Conservation (phyloP, 1,140 invertebrate genomes). For the Pissodes strobi region DNA sequence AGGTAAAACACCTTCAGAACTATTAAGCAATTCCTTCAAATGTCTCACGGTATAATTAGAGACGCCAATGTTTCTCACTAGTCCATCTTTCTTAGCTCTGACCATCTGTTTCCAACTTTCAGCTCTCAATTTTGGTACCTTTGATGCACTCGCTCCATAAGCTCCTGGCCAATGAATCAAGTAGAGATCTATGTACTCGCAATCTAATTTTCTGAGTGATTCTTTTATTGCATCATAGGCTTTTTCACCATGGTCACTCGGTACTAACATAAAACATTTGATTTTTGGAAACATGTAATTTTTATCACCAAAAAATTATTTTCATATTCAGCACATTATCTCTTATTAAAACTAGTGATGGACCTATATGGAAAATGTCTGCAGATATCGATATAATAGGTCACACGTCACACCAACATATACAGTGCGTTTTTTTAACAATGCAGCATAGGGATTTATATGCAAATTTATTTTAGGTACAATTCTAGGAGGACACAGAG, state of each 20-base stretch:
- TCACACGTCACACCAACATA: too few relatives aligned
- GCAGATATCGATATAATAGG: too few relatives aligned
- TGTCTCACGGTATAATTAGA: constrained; percentile 81
- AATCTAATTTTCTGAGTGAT: constrained; percentile 68
- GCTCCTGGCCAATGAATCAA: constrained; percentile 85
- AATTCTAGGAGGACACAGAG: too few relatives aligned
- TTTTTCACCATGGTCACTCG: constrained; percentile 68
- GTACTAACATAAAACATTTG: constrained; percentile 58
- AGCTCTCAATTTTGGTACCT: constrained; percentile 42
- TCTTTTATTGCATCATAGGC: constrained; percentile 63
- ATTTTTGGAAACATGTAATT: not conserved
- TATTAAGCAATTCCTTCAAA: constrained; percentile 67
- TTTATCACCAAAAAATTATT: too few relatives aligned
- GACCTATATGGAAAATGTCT: too few relatives aligned
- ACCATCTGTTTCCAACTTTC: constrained; percentile 73
- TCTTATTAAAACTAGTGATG: too few relatives aligned
- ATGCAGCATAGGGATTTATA: too few relatives aligned
- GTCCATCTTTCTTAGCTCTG: constrained; percentile 63
- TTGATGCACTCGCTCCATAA: constrained; percentile 38
- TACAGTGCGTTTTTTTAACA: too few relatives aligned
- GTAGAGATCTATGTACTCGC: constrained; percentile 79
- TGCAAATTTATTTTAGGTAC: too few relatives aligned
- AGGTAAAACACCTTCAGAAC: constrained; percentile 64
- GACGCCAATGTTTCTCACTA: constrained; percentile 77
- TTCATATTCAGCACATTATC: too few relatives aligned